Conservation (phyloP, 2,113 vertebrate genomes). For the Montifringilla adamsi region DNA sequence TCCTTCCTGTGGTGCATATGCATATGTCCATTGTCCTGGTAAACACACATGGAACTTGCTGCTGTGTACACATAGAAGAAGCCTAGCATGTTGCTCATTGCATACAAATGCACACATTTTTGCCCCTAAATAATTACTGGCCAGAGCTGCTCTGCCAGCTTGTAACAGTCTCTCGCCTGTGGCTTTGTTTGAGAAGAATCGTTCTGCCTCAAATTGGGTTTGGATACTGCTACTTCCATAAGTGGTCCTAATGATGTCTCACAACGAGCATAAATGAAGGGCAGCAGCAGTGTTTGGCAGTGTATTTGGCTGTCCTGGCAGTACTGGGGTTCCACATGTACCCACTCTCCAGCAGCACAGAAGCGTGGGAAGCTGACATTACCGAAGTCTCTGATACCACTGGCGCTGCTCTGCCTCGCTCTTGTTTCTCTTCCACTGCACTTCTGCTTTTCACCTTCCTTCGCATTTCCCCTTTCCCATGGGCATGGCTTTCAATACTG, state of each 20-base stretch:
- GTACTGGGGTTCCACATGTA: not conserved
- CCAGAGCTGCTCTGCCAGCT: not conserved
- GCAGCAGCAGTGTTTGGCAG: not conserved
- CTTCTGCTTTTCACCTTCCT: not conserved
- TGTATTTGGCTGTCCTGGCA: not conserved
- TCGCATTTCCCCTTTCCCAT: not conserved
- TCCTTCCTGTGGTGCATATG: not conserved
- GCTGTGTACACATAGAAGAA: not conserved
- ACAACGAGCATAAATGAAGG: not conserved
- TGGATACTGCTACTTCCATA: not conserved
- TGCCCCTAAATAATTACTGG: not conserved
- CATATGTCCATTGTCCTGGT: not conserved
- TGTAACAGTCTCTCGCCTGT: not conserved
- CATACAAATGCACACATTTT: slow-evolving; percentile 12
- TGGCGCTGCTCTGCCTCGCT: fast-evolving
- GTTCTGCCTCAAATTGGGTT: not conserved
- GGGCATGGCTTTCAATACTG: not conserved
- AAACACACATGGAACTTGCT: not conserved
- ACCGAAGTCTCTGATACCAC: not conserved
- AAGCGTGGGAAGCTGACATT: not conserved
- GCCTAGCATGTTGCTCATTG: not conserved
- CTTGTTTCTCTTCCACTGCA: not conserved
- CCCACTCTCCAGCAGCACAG: not conserved
- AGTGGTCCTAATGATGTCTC: not conserved
- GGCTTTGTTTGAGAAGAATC: slow-evolving; percentile 25